A percentile compares a stretch with the other conserved stretches of the same genome.
These are phyloP conservation scores for Drymonia ruficornis DNA, from an alignment of 2,888 invertebrate species.

Conservation along the genomic window DNA sequence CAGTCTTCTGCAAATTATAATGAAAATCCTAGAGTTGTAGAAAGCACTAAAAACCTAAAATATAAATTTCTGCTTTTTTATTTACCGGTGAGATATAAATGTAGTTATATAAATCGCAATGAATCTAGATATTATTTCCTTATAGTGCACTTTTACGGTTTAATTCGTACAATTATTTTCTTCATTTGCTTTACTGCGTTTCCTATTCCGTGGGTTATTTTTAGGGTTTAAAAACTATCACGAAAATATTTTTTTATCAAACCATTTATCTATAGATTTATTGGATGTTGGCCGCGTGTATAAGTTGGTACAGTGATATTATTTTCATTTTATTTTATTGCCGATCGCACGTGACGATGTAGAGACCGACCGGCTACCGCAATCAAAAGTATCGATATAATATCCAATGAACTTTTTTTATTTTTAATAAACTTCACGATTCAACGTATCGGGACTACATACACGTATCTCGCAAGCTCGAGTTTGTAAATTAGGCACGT, in stretches of 20 bases:
- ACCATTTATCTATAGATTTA: no score
- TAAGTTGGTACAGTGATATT: no score
- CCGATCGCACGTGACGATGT: no score
- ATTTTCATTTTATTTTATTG: no score
- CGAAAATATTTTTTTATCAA: no score
- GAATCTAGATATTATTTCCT: constrained; percentile 17
- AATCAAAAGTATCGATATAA: neutral
- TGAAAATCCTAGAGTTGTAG: constrained; percentile 3
- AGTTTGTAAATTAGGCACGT: constrained; percentile 38
- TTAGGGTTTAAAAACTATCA: neutral
- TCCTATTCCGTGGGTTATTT: constrained; percentile 26
- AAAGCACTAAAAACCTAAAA: no score
- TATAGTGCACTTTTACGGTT: constrained; percentile 9
- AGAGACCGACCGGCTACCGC: no score
- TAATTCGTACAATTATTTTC: neutral
- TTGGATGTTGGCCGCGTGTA: no score
- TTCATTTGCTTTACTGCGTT: constrained; percentile 12
- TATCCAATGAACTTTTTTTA: neutral
- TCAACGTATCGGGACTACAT: neutral
- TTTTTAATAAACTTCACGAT: neutral
- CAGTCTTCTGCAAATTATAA: constrained; percentile 6
- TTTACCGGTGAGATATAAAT: neutral
- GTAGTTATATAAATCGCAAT: neutral
- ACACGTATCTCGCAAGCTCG: neutral
- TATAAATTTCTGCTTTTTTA: no score